Base-by-base conservation (phyloP, 1,140 invertebrate species). In the Melanaphis sacchari region DNA sequence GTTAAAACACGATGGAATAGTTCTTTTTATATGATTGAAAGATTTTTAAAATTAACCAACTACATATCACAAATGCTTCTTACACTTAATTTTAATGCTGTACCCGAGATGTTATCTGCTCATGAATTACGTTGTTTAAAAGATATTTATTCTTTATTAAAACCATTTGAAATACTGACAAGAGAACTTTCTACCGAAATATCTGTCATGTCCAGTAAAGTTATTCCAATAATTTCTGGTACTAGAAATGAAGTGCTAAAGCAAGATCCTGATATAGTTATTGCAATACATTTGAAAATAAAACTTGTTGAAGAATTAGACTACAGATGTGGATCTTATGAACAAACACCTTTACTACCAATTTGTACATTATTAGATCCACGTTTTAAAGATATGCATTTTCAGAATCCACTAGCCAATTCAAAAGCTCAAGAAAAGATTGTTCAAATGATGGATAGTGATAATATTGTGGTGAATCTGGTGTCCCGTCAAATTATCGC, bases 281-380 rank as follows among this genome's bases (percentile, higher is more conserved):
- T 94, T 85, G 94, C 94, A 66, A 93, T 93, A 11, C 94, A 94
- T 87, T 88, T 46, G 52, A 54, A 54, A 54, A 54, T 8, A 54
- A 26, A 7, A 26, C 22, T 54, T 54, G 8, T 54, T 94, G 41
- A 91, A 85, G 94, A 94, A 92, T 94, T 95, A 54, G 82, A 94
- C 41, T 94, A 94, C n/a, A 46, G 94, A 94, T 95, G 95, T 94
- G 94, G 94, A 93, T 90, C 15, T 26, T 94, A 94, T 41, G 94
- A 95, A 91, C 94, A 95, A 94, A 94, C 94, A 93, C 91, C 94
- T 94, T 90, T 94, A 93, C 94, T 94, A 93, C 94, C 95, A 94
- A 94, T 94, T 91, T 94, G 94, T 21, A 95, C 94, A 3, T 94
- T 95, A 66, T 94, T 95, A 92, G 95, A 95, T 94, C 95, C 95